Conservation (phyloP, 2,113 vertebrate species). For the Gymnobelideus leadbeateri region DNA sequence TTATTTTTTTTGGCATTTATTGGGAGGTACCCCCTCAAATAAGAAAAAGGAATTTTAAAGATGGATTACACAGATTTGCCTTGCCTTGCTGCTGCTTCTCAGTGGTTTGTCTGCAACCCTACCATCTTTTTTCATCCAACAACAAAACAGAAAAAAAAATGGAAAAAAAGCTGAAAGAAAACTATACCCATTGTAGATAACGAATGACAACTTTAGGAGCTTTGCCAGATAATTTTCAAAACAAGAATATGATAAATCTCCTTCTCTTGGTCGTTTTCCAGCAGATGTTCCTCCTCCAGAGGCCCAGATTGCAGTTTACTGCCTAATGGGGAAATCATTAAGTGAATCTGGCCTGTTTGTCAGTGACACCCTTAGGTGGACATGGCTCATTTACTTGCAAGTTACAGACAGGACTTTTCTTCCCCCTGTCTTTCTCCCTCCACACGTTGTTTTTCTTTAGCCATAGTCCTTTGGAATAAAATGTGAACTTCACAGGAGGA, state of each 20-base stretch:
- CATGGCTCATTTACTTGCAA: slow-evolving; percentile 20
- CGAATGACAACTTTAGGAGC: slow-evolving; percentile 29
- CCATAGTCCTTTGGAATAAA: slow-evolving; percentile 18
- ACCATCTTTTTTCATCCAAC: neutral
- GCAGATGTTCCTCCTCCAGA: neutral
- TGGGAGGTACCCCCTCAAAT: neutral
- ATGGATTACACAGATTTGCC: slow-evolving; percentile 25
- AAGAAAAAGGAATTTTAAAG: slow-evolving; percentile 33
- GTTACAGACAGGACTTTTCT: neutral
- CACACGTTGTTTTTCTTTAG: neutral
- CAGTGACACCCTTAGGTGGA: neutral
- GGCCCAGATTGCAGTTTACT: neutral
- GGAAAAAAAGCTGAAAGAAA: neutral
- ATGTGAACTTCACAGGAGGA: neutral
- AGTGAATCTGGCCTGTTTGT: neutral
- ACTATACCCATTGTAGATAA: slow-evolving; percentile 18
- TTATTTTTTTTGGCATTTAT: neutral
- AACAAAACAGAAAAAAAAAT: neutral
- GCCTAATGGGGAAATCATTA: accelerated
- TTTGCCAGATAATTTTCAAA: slow-evolving; percentile 39
- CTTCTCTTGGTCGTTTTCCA: slow-evolving; percentile 3
- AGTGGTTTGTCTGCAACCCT: neutral
- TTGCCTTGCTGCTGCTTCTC: neutral
- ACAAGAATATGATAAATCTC: slow-evolving; percentile 19
- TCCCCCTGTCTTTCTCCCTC: neutral